These are phyloP conservation scores for Felis chaus DNA, from an alignment of 2,113 vertebrate species.

Conservation along the genomic window DNA sequence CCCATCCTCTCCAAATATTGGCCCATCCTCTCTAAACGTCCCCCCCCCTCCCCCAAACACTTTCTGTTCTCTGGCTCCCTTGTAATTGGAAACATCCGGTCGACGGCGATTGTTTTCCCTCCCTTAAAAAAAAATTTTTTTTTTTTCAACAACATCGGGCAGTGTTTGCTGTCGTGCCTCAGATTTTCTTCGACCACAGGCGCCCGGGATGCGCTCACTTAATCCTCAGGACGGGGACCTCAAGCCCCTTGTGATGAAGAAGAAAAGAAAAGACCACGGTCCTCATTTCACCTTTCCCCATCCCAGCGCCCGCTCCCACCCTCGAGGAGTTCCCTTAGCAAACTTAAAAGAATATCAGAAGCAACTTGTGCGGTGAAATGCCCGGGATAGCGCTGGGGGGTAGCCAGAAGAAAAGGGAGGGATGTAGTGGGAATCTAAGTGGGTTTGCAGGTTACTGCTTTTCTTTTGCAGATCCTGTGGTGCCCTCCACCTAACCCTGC, in stretches of 20 bases:
- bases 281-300: neutral
- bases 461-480: neutral
- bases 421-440: neutral
- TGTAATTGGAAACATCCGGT: constrained; percentile 77
- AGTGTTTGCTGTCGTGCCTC: constrained; percentile 53
- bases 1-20: constrained; percentile 80
- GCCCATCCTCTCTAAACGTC: constrained; percentile 12
- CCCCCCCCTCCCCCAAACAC: neutral
- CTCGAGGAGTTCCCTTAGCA: constrained; percentile 52
- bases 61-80: constrained; percentile 44
- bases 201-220: neutral
- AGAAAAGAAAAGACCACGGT: neutral
- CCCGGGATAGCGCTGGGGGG: neutral
- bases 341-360: constrained; percentile 69
- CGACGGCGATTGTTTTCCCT: constrained; percentile 5
- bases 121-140: neutral
- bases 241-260: neutral
- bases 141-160: constrained; percentile 11
- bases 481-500: constrained; percentile 67
- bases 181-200: constrained; percentile 24
- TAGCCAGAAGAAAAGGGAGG: neutral
- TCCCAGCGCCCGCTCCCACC: neutral
- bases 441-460: neutral
- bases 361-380: constrained; percentile 60
- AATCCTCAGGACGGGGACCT: neutral